These are phyloP conservation scores for Oncorhynchus masou DNA, from an alignment of 2,113 vertebrate species.

Conservation along the genomic window DNA sequence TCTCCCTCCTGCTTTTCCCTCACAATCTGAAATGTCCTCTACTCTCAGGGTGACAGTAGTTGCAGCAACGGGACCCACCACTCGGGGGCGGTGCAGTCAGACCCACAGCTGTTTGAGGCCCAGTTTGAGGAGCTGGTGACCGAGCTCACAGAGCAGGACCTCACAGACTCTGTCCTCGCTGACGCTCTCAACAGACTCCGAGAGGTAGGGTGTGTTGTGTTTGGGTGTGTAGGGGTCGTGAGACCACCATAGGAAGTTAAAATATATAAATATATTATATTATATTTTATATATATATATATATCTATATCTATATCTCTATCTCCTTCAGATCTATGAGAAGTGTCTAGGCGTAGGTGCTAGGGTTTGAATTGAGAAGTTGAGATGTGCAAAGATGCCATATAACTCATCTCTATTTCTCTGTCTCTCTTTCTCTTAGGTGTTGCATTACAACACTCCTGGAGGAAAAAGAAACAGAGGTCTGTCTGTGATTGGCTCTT, in stretches of 20 bases:
- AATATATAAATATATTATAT: too few species aligned
- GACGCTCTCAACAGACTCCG: slow-evolving; percentile 79
- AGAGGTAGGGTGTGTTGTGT: slow-evolving; percentile 65
- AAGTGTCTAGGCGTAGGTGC: too few species aligned
- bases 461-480: slow-evolving; percentile 92
- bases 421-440: slow-evolving; percentile 56
- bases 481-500: slow-evolving; percentile 80
- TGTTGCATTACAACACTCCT: slow-evolving; percentile 80
- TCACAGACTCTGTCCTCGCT: slow-evolving; percentile 71
- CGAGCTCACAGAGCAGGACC: slow-evolving; percentile 78
- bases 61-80: slow-evolving; percentile 69
- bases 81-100: slow-evolving; percentile 54
- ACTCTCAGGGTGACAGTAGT: slow-evolving; percentile 55
- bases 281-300: too few species aligned
- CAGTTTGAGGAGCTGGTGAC: slow-evolving; percentile 83
- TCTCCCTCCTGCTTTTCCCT: slow-evolving; percentile 3
- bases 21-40: not conserved
- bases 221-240: not conserved
- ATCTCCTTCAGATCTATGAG: too few species aligned
- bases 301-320: too few species aligned
- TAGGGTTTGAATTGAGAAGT: too few species aligned
- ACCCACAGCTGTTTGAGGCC: slow-evolving; percentile 72
- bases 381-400: too few species aligned
- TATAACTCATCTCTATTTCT: not conserved
- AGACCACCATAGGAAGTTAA: too few species aligned